These are phyloP conservation scores for Osmerus mordax DNA, from an alignment of 2,113 vertebrate species.

Conservation along the genomic window DNA sequence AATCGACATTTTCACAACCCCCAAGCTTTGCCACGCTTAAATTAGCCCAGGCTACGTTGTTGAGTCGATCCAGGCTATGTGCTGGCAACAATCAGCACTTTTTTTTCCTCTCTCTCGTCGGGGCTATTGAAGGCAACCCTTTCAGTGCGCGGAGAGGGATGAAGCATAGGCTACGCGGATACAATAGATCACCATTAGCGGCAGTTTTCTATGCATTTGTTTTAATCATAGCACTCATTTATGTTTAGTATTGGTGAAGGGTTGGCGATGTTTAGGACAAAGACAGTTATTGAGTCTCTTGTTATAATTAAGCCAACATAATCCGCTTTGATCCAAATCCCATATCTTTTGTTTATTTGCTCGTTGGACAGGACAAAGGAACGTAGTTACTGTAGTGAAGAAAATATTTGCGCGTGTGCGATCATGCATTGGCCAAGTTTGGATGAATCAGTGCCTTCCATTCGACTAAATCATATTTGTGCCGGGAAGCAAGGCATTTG, in stretches of 20 bases:
- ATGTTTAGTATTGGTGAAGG: constrained; percentile 27
- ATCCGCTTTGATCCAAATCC: constrained; percentile 58
- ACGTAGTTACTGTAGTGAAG: not conserved
- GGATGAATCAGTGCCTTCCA: not conserved
- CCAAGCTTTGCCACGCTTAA: not conserved
- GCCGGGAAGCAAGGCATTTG: constrained; percentile 31
- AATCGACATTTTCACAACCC: not conserved
- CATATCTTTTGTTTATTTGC: constrained; percentile 71
- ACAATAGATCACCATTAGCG: constrained; percentile 56
- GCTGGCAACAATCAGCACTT: constrained; percentile 16
- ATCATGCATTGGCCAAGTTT: not conserved
- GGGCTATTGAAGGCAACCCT: constrained; percentile 24
- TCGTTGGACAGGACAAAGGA: constrained; percentile 73
- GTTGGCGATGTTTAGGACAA: constrained; percentile 49
- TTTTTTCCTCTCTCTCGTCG: constrained; percentile 17
- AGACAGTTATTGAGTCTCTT: constrained; percentile 64
- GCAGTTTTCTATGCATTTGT: constrained; percentile 32
- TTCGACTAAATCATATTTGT: constrained; percentile 19
- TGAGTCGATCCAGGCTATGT: not conserved
- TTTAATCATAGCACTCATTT: constrained; percentile 30
- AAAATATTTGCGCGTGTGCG: not conserved
- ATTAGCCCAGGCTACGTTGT: not conserved
- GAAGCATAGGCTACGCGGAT: constrained; percentile 18
- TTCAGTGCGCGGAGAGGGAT: not conserved
- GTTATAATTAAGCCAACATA: constrained; percentile 69